phyloP scores from a whole-genome alignment of 1,140 invertebrate genomes.

The Ceratina japonica region DNA sequence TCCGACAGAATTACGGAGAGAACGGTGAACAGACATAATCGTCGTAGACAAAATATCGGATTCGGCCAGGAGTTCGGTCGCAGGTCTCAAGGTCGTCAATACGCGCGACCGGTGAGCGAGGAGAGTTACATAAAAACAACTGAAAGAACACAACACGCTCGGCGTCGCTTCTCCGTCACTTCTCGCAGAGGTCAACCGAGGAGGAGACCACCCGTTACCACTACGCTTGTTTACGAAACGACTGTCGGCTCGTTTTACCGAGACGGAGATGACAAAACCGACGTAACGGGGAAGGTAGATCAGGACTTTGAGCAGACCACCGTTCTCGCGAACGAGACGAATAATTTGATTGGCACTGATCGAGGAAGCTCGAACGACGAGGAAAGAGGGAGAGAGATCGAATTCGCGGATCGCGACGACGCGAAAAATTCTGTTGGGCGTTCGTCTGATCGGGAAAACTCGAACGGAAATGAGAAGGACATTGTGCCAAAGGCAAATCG shows the following conservation, averaged over 20 bases:
- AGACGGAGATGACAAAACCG: no score
- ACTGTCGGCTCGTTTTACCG: background rate
- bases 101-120: background rate
- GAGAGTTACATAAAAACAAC: background rate
- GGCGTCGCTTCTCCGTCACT: slow-evolving; percentile 26
- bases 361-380: no score
- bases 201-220: background rate
- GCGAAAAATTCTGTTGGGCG: no score
- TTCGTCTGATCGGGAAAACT: background rate
- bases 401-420: background rate
- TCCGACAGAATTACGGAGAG: background rate
- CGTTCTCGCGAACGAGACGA: background rate
- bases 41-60: background rate
- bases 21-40: background rate
- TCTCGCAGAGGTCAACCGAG: slow-evolving; percentile 4
- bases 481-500: background rate
- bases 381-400: no score
- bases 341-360: no score
- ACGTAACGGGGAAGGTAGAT: background rate
- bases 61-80: slow-evolving; percentile 3
- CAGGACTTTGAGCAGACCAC: background rate
- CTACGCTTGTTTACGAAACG: background rate
- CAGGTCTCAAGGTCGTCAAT: background rate
- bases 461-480: background rate
- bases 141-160: background rate